Percentiles rank a stretch among this genome's conserved stretches.
These are phyloP conservation scores for Enteromius afrohamiltoni DNA, from an alignment of 2,797 vertebrate species.

Conservation along the genomic window DNA sequence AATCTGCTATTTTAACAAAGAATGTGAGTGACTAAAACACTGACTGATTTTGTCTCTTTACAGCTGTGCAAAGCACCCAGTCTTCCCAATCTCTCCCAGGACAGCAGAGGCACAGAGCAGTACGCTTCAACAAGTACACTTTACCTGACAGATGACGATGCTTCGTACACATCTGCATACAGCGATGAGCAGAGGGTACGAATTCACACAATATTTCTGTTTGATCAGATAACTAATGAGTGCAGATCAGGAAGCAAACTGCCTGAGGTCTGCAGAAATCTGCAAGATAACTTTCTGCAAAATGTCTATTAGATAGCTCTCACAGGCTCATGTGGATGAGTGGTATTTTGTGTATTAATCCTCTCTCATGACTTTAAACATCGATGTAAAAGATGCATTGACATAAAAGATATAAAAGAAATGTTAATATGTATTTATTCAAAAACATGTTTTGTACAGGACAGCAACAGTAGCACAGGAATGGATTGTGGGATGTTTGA, in stretches of 20 bases:
- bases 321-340: not conserved
- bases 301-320: not conserved
- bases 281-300: not conserved
- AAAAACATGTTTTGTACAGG: slow-evolving; percentile 60
- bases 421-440: not conserved
- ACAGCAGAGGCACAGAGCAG: slow-evolving; percentile 65
- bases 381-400: not conserved
- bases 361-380: not conserved
- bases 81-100: slow-evolving; percentile 77
- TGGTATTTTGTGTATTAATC: not conserved
- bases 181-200: slow-evolving; percentile 69
- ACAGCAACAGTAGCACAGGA: slow-evolving; percentile 82
- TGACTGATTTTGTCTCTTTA: slow-evolving; percentile 39
- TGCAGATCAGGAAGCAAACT: no score
- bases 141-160: slow-evolving; percentile 73
- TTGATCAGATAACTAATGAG: slow-evolving; percentile 38
- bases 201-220: slow-evolving; percentile 22
- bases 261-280: not conserved
- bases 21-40: not conserved
- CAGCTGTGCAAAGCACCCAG: slow-evolving; percentile 79
- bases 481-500: slow-evolving; percentile 78
- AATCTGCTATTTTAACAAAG: not conserved
- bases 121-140: slow-evolving; percentile 71
- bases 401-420: no score
- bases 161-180: slow-evolving; percentile 63